These are phyloP conservation scores for Alosa alosa DNA, from an alignment of 2,113 vertebrate genomes.

Conservation along the genomic window DNA sequence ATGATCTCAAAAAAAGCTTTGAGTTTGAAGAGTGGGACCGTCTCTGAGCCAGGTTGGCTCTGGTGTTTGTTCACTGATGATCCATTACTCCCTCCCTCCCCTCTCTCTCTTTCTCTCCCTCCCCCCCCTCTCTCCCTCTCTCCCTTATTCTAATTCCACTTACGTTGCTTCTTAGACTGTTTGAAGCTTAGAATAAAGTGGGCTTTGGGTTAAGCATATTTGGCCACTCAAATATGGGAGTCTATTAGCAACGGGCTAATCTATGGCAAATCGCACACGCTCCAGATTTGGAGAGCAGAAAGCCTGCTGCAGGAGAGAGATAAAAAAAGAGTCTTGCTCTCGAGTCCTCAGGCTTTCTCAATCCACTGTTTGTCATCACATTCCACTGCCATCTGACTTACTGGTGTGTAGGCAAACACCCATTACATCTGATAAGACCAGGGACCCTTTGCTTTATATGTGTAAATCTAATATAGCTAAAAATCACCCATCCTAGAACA, in stretches of 20 bases:
- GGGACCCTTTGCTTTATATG: not conserved
- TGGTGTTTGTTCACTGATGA: not conserved
- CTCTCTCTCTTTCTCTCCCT: too few species aligned
- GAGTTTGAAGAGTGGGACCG: not conserved
- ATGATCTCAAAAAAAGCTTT: slow-evolving; percentile 39
- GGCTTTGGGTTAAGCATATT: slow-evolving; percentile 39
- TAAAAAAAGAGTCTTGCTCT: slow-evolving; percentile 44
- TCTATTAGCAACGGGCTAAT: slow-evolving; percentile 51
- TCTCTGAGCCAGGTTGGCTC: not conserved
- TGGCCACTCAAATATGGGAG: slow-evolving; percentile 35
- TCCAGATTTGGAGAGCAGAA: slow-evolving; percentile 48
- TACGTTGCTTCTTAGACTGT: not conserved
- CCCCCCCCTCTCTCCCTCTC: slow-evolving; percentile 17
- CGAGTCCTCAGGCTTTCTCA: not conserved
- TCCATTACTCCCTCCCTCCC: not conserved
- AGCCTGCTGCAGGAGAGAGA: slow-evolving; percentile 55
- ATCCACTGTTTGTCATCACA: not conserved
- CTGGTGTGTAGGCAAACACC: not conserved
- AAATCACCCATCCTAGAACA: not conserved
- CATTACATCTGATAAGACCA: not conserved
- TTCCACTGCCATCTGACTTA: not conserved
- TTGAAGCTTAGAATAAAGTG: slow-evolving; percentile 27
- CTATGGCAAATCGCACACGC: slow-evolving; percentile 61
- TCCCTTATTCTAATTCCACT: not conserved
- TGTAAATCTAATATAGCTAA: not conserved